A percentile compares a stretch with the other conserved stretches of the same genome.
Evolutionary conservation across 2,797 vertebrate species (phyloP).

Genomic region (Parambassis ranga): DNA sequence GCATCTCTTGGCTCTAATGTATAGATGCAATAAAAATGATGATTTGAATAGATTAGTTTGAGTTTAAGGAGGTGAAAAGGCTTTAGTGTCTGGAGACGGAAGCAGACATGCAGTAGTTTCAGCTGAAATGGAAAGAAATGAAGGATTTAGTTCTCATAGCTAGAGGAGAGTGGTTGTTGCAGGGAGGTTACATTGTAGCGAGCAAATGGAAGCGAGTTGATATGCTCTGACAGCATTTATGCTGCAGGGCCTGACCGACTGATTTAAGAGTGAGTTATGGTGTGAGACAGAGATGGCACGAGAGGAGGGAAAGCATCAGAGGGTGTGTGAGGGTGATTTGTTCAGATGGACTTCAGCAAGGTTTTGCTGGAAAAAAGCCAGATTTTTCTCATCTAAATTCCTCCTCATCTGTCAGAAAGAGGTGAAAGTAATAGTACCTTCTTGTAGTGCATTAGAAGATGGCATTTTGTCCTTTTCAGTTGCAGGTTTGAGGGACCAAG

Average conservation of each 20-base stretch:
- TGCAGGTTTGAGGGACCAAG: constrained; percentile 1
- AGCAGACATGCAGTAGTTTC: neutral
- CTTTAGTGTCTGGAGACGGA: neutral
- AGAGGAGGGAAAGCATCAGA: neutral
- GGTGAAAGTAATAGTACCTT: neutral
- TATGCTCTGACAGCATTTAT: constrained; percentile 52
- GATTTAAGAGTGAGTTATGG: constrained; percentile 30
- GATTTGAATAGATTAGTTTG: constrained; percentile 17
- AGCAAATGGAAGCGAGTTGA: constrained; percentile 34
- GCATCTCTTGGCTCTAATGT: constrained; percentile 36
- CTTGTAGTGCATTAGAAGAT: constrained; percentile 8
- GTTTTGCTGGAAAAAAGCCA: constrained; percentile 22
- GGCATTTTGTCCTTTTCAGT: neutral
- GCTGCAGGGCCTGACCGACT: constrained; percentile 37
- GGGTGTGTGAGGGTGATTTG: constrained; percentile 8
- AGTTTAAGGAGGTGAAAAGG: constrained; percentile 5
- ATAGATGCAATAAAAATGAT: constrained; percentile 9
- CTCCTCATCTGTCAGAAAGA: neutral
- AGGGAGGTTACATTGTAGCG: constrained; percentile 17
- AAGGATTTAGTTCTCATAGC: constrained; percentile 12
- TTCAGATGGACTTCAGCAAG: constrained; percentile 35
- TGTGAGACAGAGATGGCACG: constrained; percentile 10
- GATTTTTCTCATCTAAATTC: constrained; percentile 13
- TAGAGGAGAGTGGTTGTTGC: constrained; percentile 10
- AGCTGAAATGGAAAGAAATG: constrained; percentile 5